Percentiles rank a stretch among this genome's conserved stretches.
Conservation (phyloP, 2,888 invertebrate species). For the Allophyes oxyacanthae region DNA sequence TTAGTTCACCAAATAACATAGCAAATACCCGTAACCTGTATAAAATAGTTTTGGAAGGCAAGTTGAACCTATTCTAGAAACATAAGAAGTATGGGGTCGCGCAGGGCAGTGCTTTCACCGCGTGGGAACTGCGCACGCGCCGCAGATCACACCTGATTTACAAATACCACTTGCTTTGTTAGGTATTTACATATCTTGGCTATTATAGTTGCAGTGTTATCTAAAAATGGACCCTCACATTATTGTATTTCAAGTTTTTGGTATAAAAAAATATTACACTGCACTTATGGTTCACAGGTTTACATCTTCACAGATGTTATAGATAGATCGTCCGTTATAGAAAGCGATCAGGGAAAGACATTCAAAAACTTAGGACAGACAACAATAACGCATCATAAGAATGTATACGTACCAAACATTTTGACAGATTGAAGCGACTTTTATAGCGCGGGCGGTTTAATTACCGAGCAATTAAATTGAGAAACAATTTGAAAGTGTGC, state of each 20-base stretch:
- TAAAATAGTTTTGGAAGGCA: neutral
- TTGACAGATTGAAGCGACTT: neutral
- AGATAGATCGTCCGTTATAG: too few relatives aligned
- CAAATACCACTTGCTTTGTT: conserved; percentile 24
- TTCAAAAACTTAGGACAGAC: too few relatives aligned
- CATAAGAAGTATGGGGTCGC: conserved; percentile 43
- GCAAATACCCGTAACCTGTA: neutral
- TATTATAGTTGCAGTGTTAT: neutral
- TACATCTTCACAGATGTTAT: too few relatives aligned
- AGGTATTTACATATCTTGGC: neutral
- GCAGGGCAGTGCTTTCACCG: conserved; percentile 59
- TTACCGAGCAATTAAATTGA: conserved; percentile 26
- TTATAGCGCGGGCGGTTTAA: neutral
- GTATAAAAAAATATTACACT: too few relatives aligned
- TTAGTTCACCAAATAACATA: neutral
- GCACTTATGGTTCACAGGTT: too few relatives aligned
- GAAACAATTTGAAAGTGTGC: conserved; percentile 17
- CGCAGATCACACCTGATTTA: conserved; percentile 47
- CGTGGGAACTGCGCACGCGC: conserved; percentile 56
- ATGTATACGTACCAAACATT: too few relatives aligned
- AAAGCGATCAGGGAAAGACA: too few relatives aligned
- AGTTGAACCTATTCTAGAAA: conserved; percentile 22
- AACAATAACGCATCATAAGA: too few relatives aligned
- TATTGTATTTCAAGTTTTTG: too few relatives aligned
- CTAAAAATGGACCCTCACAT: neutral